Evolutionary conservation across 2,888 invertebrate genomes (phyloP).

Genomic region (Byasa hedistus): DNA sequence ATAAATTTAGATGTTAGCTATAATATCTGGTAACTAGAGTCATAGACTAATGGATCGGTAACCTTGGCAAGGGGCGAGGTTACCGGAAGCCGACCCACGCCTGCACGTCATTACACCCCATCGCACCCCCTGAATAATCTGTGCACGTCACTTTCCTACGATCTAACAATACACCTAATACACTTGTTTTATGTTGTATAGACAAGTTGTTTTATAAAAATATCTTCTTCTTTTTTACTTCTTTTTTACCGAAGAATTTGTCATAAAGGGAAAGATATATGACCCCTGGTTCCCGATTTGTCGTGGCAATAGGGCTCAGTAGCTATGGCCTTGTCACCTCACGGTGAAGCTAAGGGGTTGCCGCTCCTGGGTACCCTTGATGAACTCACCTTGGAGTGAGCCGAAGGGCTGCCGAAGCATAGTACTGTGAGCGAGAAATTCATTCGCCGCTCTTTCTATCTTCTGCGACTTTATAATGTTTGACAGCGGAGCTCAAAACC

Average conservation of each 20-base stretch:
- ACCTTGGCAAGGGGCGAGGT: slow-evolving; percentile 51
- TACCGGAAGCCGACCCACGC: slow-evolving; percentile 53
- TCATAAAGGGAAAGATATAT: slow-evolving; percentile 41
- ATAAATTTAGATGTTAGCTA: background rate
- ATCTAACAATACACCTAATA: slow-evolving; percentile 33
- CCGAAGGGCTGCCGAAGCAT: no score
- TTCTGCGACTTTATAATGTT: no score
- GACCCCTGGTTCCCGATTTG: slow-evolving; percentile 29
- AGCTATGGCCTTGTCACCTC: no score
- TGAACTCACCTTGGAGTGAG: no score
- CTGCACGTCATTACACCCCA: slow-evolving; percentile 60
- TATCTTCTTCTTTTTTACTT: background rate
- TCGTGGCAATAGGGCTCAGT: no score
- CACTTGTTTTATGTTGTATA: background rate
- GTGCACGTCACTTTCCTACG: slow-evolving; percentile 38
- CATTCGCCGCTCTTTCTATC: no score
- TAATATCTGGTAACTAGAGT: slow-evolving; percentile 14
- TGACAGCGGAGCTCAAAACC: no score
- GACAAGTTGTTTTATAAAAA: background rate
- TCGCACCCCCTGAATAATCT: slow-evolving; percentile 40
- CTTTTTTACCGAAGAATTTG: slow-evolving; percentile 30
- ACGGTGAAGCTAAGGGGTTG: no score
- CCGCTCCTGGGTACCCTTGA: no score
- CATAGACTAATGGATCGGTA: slow-evolving; percentile 29
- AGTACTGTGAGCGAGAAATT: no score